Percentiles rank a stretch among this genome's conserved stretches.
phyloP scores from a whole-genome alignment of 2,888 invertebrate genomes.

The Pediacus dermestoides region DNA sequence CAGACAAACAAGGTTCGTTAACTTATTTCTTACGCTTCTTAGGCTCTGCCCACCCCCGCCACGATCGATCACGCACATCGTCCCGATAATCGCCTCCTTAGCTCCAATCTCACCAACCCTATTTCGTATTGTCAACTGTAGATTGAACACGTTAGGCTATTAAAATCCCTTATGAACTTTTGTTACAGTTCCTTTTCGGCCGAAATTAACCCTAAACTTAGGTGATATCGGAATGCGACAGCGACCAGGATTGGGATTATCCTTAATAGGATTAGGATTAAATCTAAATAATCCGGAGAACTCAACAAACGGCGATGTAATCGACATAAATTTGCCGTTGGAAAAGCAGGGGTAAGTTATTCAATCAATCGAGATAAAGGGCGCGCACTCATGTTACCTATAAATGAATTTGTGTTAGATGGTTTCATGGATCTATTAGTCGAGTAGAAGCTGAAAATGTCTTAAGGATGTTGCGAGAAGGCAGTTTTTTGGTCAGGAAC shows the following conservation, averaged over 20 bases:
- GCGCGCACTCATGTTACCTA: slow-evolving; percentile 8
- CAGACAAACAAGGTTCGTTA: slow-evolving; percentile 60
- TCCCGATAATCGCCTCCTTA: not conserved
- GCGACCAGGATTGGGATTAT: slow-evolving; percentile 49
- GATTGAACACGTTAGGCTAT: no score
- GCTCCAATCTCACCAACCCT: not conserved
- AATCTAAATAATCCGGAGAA: slow-evolving; percentile 51
- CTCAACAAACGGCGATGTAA: slow-evolving; percentile 66
- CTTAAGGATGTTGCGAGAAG: slow-evolving; percentile 78
- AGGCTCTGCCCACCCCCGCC: not conserved
- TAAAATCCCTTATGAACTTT: no score
- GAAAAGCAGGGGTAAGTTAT: slow-evolving; percentile 79
- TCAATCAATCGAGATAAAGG: slow-evolving; percentile 7
- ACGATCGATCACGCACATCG: not conserved
- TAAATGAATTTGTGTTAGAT: slow-evolving; percentile 53
- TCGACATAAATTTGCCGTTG: slow-evolving; percentile 77
- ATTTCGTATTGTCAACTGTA: not conserved
- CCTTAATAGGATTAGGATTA: slow-evolving; percentile 43
- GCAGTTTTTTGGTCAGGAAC: slow-evolving; percentile 90
- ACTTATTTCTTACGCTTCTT: no score
- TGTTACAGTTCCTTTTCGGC: slow-evolving; percentile 50
- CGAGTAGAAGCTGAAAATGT: slow-evolving; percentile 88
- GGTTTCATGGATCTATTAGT: slow-evolving; percentile 94
- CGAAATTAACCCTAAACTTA: slow-evolving; percentile 73
- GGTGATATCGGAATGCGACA: slow-evolving; percentile 55